Percentiles rank a stretch among this genome's conserved stretches.
Conservation (phyloP, 2,797 vertebrate species). For the Argyrosomus regius region DNA sequence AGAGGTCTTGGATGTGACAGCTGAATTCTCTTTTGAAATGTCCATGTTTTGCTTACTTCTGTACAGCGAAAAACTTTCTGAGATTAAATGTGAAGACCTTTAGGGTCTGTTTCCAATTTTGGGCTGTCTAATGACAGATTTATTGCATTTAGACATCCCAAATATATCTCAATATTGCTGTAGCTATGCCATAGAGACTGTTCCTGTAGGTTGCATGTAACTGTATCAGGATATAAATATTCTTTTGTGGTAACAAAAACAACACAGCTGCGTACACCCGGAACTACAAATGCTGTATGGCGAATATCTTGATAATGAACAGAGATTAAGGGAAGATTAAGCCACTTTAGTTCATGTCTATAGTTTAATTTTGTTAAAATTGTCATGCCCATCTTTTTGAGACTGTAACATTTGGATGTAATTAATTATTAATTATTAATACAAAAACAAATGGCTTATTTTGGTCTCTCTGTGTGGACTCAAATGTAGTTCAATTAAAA, state of each 20-base stretch:
- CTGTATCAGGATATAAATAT: not conserved
- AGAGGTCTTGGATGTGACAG: constrained; percentile 72
- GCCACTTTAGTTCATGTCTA: not conserved
- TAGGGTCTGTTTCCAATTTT: not conserved
- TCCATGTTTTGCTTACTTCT: constrained; percentile 40
- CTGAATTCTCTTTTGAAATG: constrained; percentile 55
- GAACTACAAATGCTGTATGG: not conserved
- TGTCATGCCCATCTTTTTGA: not conserved
- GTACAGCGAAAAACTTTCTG: constrained; percentile 10
- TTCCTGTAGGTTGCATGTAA: not conserved
- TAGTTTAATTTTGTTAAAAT: not conserved
- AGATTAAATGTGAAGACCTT: constrained; percentile 8
- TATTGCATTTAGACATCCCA: not conserved
- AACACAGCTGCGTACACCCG: not conserved
- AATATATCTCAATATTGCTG: not conserved
- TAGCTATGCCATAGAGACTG: not conserved
- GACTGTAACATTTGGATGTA: not conserved
- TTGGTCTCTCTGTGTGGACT: not conserved
- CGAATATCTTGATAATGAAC: not conserved
- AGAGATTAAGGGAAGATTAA: not conserved
- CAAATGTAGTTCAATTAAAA: not conserved
- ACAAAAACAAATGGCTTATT: not conserved
- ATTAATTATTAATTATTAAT: not conserved
- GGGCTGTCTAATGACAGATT: not conserved
- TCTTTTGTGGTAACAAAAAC: not conserved